phyloP scores from a whole-genome alignment of 1,140 invertebrate species.

The Papilio polyxenes region DNA sequence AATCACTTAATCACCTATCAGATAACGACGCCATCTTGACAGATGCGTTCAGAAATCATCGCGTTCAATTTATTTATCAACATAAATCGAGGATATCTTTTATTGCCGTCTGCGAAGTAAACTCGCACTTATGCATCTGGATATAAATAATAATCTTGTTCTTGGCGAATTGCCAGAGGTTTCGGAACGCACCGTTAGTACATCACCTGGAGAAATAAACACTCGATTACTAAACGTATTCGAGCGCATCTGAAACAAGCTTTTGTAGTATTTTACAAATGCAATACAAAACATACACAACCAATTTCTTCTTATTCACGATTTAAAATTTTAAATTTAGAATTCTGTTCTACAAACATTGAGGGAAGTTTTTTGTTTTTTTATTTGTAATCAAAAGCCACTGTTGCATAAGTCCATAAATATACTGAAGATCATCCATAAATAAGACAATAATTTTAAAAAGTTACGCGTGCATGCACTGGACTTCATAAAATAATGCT shows the following conservation, averaged over 20 bases:
- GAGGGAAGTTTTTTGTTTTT: not conserved
- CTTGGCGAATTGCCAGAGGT: not conserved
- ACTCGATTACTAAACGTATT: constrained; percentile 20
- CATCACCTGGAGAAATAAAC: constrained; percentile 29
- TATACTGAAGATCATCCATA: too few relatives aligned
- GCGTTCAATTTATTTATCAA: constrained; percentile 18
- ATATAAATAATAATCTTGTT: constrained; percentile 23
- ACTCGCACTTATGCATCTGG: constrained; percentile 24
- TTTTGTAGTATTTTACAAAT: constrained; percentile 5
- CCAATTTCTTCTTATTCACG: not conserved
- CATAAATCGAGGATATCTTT: constrained; percentile 21
- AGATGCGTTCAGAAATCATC: constrained; percentile 21
- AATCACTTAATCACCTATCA: constrained; percentile 3
- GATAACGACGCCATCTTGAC: not conserved
- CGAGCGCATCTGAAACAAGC: not conserved
- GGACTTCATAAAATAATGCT: too few relatives aligned
- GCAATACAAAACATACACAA: not conserved
- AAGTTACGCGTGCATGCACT: too few relatives aligned
- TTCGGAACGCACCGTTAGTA: constrained; percentile 19
- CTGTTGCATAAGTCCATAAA: not conserved
- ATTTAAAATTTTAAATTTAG: constrained; percentile 11
- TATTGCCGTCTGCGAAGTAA: constrained; percentile 27
- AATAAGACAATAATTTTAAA: too few relatives aligned
- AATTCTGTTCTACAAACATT: not conserved
- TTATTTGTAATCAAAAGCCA: not conserved